Base-by-base conservation (phyloP, 2,797 vertebrate genomes). In the Neostethus bicornis region DNA sequence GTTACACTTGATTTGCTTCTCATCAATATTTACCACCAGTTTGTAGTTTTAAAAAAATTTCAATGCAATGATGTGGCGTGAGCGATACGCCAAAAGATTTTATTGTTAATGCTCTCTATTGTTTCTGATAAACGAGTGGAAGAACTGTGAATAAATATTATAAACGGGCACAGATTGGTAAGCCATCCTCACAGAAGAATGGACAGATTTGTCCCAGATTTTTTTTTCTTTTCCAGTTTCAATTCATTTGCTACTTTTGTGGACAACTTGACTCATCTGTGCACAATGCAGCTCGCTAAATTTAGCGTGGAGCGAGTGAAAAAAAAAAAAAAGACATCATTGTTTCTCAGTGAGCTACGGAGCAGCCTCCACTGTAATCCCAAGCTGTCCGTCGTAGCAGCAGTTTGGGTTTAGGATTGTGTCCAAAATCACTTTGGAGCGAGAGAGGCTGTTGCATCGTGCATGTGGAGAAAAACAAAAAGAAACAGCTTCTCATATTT, bases 241-340 rank as follows among this genome's bases (percentile, higher is more conserved):
- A 51, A 64, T 75, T 79, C 58, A 73, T 75, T 78, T 69, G 74
- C 70, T 64, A 72, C 66, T 78, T 79, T 81, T 82, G 57, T 63
- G 53, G 66, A 75, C 69, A 68, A 70, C 57, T 75, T 46, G 43
- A 77, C 79, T 87, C 64, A 74, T 83, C 78, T 65, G 14, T 54
- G 43, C 73, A 86, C 71, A 80, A 84, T 51, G 28, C 62, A 80
- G 81, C 51, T 75, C 31, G 70, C 65, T 68, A 70, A 77, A 75
- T 76, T 81, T 89, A 83, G 83, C 77, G 78, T 56, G 28, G 55
- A 50, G 63, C 64, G 61, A 34, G n/a, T n/a, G n/a, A n/a, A n/a
- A n/a, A n/a, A n/a, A n/a, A n/a, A n/a, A n/a, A n/a, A n/a, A 70
- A 80, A 70, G 73, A 84, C 81, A 83, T 87, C 65, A 71, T 83